Conservation (phyloP, 1,140 invertebrate genomes). For the Magallana gigas region DNA sequence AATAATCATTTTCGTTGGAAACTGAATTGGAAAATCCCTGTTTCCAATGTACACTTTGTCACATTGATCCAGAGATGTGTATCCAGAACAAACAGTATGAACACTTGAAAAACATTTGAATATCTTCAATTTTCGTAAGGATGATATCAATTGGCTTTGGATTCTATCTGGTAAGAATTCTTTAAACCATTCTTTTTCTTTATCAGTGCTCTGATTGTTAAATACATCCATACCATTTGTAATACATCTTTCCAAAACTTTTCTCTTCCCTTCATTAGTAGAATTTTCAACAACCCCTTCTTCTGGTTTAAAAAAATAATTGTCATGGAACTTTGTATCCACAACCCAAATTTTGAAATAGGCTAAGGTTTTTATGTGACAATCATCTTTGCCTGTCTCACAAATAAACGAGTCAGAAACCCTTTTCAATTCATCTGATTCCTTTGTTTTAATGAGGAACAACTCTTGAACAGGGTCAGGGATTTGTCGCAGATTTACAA, state of each 20-base stretch:
- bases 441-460: background rate
- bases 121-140: background rate
- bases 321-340: background rate
- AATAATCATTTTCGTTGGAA: background rate
- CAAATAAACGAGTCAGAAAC: background rate
- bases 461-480: background rate
- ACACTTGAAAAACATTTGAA: slow-evolving; percentile 8
- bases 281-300: background rate
- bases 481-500: background rate
- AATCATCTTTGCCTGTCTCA: background rate
- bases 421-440: background rate
- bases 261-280: background rate
- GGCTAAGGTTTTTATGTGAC: background rate
- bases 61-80: background rate
- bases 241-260: background rate
- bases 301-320: background rate
- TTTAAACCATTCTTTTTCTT: background rate
- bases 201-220: background rate
- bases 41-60: background rate
- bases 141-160: background rate
- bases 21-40: background rate
- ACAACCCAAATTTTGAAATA: slow-evolving; percentile 19
- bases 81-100: background rate
- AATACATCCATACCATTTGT: background rate
- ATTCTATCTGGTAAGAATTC: background rate